Conservation (phyloP, 1,140 invertebrate species). For the Spodoptera litura region DNA sequence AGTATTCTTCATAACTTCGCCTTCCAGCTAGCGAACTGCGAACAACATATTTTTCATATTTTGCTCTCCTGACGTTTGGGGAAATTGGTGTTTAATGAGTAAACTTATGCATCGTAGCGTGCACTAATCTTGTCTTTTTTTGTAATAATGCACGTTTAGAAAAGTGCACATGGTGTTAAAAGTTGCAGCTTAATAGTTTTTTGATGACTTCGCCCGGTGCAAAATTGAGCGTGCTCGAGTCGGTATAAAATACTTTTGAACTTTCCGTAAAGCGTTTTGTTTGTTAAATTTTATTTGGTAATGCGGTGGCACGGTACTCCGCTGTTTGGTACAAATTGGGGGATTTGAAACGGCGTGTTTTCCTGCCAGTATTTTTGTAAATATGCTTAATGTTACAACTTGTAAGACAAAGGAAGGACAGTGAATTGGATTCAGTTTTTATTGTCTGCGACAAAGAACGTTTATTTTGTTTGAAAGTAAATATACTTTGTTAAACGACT, state of each 20-base stretch:
- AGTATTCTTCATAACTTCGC: slow-evolving; percentile 62
- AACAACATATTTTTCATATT: slow-evolving; percentile 63
- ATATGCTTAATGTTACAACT: slow-evolving; percentile 19
- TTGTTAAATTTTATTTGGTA: slow-evolving; percentile 43
- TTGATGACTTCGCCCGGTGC: slow-evolving; percentile 51
- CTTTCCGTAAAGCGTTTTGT: slow-evolving; percentile 40
- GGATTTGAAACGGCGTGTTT: slow-evolving; percentile 3
- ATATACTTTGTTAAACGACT: slow-evolving; percentile 35
- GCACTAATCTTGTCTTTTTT: slow-evolving; percentile 54
- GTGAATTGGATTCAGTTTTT: slow-evolving; percentile 5
- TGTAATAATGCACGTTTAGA: slow-evolving; percentile 53
- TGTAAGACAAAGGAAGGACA: slow-evolving; percentile 25
- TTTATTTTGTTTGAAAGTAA: slow-evolving; percentile 24
- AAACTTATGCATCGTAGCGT: slow-evolving; percentile 66
- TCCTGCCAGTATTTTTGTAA: slow-evolving; percentile 20
- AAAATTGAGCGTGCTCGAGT: slow-evolving; percentile 45
- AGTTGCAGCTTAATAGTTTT: slow-evolving; percentile 55
- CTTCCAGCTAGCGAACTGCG: slow-evolving; percentile 56
- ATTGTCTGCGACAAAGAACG: neutral
- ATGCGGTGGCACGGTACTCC: slow-evolving; percentile 20
- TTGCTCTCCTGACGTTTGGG: slow-evolving; percentile 62
- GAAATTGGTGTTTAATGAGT: slow-evolving; percentile 72
- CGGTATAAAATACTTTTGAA: slow-evolving; percentile 29
- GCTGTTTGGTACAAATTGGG: slow-evolving; percentile 16
- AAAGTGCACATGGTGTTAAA: slow-evolving; percentile 55